phyloP scores from a whole-genome alignment of 2,888 invertebrate genomes.

The Colletes collaris region DNA sequence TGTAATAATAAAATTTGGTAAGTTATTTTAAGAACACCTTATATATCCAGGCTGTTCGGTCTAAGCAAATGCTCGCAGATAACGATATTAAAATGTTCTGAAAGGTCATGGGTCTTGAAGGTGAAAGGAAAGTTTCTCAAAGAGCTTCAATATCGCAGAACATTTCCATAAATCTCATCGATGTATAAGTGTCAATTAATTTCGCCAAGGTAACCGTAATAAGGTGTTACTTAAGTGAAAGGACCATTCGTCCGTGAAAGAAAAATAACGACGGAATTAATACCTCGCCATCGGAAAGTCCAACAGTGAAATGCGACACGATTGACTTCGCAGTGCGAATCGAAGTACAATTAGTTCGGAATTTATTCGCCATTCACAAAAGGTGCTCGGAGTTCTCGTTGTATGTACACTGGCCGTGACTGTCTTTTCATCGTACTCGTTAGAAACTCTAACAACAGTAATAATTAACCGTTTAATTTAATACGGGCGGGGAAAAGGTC shows the following conservation, averaged over 20 bases:
- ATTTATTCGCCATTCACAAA: conserved; percentile 10
- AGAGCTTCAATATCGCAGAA: neutral
- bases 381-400: neutral
- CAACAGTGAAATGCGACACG: neutral
- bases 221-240: conserved; percentile 2
- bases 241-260: conserved; percentile 7
- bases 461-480: conserved; percentile 43
- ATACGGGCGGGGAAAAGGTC: neutral
- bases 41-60: too few relatives aligned
- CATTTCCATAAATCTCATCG: neutral
- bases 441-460: conserved; percentile 13
- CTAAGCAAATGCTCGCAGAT: too few relatives aligned
- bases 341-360: conserved; percentile 24
- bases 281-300: neutral
- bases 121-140: neutral
- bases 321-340: conserved; percentile 3
- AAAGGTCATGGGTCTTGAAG: too few relatives aligned
- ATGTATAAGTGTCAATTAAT: conserved; percentile 5
- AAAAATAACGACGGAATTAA: conserved; percentile 8
- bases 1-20: too few relatives aligned
- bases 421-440: conserved; percentile 18
- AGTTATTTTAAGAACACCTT: too few relatives aligned
- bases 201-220: neutral
- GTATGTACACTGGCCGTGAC: neutral
- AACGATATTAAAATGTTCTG: too few relatives aligned